Evolutionary conservation across 2,888 invertebrate genomes (phyloP), one percentile per base, ranked within the genome.

Genomic region (Fragum sueziense): DNA sequence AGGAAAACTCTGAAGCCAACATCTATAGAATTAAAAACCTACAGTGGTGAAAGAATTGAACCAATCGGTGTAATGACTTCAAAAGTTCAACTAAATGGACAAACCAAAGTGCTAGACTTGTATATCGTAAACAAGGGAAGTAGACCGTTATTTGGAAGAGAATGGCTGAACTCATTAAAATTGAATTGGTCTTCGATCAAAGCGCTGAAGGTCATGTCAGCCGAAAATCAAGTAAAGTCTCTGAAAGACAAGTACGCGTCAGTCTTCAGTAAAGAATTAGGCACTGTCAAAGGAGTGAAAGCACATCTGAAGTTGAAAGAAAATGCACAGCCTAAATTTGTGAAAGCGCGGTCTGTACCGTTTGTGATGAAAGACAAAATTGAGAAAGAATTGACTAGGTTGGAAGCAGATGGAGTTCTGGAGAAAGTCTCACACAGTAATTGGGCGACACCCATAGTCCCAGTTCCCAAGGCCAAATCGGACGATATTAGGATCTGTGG

Each of bases 401-500:
- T 79, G 17, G 74, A 74, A 14, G 31, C 69, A n/a, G 54, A 68
- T 3, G 74, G 72, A 3, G 34, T 88, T 51, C 47, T 80, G 27
- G 22, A 84, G 76, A 71, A 76, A 27, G 82, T 86, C 3, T 62
- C 74, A 2, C 67, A 78, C 31, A 82, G 79, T 77, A 70, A 86
- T 0, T 89, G 85, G 87, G 86, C 85, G 2, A 84, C 88, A 29
- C 88, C 88, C 1, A 59, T 71, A 47, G 71, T 71, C 0, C 81
- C 85, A 33, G 85, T 89, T 11, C 65, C 79, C 0, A 88, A 89
- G 74, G n/a, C n/a, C n/a, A 69, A 82, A 27, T 71, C 80, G 54
- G 80, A 82, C 14, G 51, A 73, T n/a, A 65, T 85, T 29, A 33
- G 89, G 31, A 79, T 88, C 25, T 90, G 88, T 78, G 86, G 88